These are phyloP conservation scores for Halcyon malimbica DNA, from an alignment of 2,113 vertebrate genomes.

Conservation along the genomic window DNA sequence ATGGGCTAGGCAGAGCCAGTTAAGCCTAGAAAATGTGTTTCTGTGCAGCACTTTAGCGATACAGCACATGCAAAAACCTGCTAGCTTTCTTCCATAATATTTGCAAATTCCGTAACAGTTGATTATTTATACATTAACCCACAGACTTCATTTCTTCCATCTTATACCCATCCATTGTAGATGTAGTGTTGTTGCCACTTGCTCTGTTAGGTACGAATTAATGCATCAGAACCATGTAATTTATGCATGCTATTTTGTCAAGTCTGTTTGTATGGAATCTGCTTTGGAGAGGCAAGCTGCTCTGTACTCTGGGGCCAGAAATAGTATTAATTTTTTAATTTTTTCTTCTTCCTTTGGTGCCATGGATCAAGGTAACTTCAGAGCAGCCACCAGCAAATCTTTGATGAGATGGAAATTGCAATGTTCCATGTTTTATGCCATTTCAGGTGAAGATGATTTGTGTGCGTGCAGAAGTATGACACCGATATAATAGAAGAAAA, in stretches of 20 bases:
- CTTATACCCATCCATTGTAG: constrained; percentile 38
- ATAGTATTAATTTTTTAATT: background rate
- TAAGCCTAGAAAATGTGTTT: constrained; percentile 40
- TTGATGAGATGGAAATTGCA: constrained; percentile 14
- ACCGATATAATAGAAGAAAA: background rate
- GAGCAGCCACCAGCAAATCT: constrained; percentile 21
- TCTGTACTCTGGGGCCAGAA: constrained; percentile 37
- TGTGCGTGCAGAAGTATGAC: background rate
- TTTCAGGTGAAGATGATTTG: constrained; percentile 19
- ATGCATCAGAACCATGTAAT: constrained; percentile 56
- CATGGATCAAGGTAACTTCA: constrained; percentile 36
- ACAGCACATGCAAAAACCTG: background rate
- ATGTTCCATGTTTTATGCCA: background rate
- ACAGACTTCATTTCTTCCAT: constrained; percentile 47
- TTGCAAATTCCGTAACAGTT: constrained; percentile 32
- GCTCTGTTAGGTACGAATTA: constrained; percentile 71
- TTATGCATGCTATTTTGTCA: constrained; percentile 71
- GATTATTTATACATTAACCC: constrained; percentile 50
- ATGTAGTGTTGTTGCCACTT: constrained; percentile 49
- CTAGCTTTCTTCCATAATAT: constrained; percentile 36
- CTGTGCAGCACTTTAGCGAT: constrained; percentile 1
- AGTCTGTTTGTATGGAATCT: constrained; percentile 67
- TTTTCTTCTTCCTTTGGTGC: background rate
- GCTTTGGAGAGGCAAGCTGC: constrained; percentile 48
- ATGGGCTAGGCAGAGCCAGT: constrained; percentile 28